These are phyloP conservation scores for Coccyzus lansbergi DNA, from an alignment of 2,797 vertebrate genomes.

Conservation along the genomic window DNA sequence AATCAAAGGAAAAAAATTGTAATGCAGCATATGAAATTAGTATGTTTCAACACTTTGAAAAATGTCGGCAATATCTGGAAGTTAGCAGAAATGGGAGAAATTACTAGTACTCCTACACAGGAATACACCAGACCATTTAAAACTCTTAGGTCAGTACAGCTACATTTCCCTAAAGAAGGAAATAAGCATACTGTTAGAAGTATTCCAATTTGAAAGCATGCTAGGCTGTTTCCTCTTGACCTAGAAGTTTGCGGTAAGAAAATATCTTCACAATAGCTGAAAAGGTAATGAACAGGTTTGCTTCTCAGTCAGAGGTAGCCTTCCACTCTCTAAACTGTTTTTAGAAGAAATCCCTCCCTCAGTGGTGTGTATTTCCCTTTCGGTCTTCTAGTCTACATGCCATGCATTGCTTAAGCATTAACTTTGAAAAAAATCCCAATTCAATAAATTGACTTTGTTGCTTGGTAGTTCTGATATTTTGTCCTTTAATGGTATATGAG, in stretches of 20 bases:
- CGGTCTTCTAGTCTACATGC: background rate
- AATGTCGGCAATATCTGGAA: background rate
- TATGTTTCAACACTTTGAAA: background rate
- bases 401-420: background rate
- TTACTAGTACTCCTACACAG: background rate
- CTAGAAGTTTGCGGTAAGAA: background rate
- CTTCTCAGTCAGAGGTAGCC: background rate
- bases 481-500: background rate
- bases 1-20: background rate
- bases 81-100: background rate
- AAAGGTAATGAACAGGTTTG: background rate
- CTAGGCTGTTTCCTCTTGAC: background rate
- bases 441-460: background rate
- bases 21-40: background rate
- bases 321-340: background rate
- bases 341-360: background rate
- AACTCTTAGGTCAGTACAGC: background rate
- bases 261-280: background rate
- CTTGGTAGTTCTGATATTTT: background rate
- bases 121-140: background rate
- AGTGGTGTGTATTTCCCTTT: background rate
- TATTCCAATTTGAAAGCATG: background rate
- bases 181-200: background rate
- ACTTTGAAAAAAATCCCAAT: background rate
- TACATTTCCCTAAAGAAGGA: background rate